phyloP scores from a whole-genome alignment of 2,797 vertebrate genomes.

The Chelonia mydas region DNA sequence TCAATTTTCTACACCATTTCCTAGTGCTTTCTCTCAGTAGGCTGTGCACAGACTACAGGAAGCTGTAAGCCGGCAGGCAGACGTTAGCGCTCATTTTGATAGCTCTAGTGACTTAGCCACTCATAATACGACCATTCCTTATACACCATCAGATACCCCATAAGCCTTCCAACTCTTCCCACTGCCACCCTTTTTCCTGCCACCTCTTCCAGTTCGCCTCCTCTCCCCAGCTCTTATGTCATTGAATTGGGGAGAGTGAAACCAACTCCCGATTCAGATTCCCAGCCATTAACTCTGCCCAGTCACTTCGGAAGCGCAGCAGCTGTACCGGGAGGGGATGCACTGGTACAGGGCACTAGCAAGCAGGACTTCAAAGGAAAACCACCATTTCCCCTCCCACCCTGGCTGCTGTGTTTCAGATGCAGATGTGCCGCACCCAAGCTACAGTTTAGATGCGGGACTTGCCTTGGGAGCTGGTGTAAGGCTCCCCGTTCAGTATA shows the following conservation, averaged over 20 bases:
- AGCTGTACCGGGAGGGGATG: background rate
- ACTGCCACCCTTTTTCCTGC: background rate
- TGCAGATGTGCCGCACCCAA: background rate
- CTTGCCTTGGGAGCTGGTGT: background rate
- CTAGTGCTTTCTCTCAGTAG: background rate
- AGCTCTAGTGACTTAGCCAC: background rate
- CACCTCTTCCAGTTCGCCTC: background rate
- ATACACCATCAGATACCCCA: background rate
- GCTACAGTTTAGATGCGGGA: background rate
- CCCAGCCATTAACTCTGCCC: background rate
- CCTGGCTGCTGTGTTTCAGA: background rate
- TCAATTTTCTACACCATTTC: background rate
- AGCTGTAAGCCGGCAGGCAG: background rate
- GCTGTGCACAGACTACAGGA: background rate
- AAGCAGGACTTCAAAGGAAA: slow-evolving; percentile 9
- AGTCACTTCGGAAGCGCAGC: background rate
- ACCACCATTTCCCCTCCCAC: background rate
- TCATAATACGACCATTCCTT: background rate
- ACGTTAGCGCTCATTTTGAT: background rate
- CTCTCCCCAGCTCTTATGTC: background rate
- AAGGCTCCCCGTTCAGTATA: background rate
- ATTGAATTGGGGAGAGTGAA: background rate
- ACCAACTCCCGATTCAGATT: background rate
- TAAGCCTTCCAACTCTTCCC: background rate
- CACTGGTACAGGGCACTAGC: background rate